A percentile compares a stretch with the other conserved stretches of the same genome.
Evolutionary conservation across 2,888 invertebrate species (phyloP).

Genomic region (Watsonalla cultraria): DNA sequence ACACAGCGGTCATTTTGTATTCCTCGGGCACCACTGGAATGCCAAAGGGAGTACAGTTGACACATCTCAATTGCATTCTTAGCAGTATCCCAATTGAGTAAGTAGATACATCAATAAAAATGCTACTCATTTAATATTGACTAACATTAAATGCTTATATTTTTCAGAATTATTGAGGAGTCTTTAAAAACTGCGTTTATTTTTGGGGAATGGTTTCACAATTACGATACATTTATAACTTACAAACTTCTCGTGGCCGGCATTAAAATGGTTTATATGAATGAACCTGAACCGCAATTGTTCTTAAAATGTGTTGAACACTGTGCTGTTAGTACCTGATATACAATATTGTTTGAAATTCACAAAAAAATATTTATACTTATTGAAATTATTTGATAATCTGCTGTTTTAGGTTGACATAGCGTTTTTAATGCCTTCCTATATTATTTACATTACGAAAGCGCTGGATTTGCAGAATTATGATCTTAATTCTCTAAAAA

Average conservation of each 20-base stretch:
- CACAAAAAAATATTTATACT: too few species aligned
- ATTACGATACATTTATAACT: constrained; percentile 55
- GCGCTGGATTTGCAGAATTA: constrained; percentile 29
- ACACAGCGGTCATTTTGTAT: constrained; percentile 71
- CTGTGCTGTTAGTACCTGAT: constrained; percentile 31
- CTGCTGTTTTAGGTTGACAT: constrained; percentile 44
- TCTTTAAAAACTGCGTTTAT: constrained; percentile 41
- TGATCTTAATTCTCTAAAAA: constrained; percentile 47
- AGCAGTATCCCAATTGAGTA: constrained; percentile 49
- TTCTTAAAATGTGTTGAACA: constrained; percentile 38
- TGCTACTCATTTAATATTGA: not conserved
- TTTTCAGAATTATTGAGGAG: constrained; percentile 16
- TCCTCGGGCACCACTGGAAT: constrained; percentile 85
- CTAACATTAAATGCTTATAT: too few species aligned
- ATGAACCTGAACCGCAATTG: constrained; percentile 20
- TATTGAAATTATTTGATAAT: not conserved
- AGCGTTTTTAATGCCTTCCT: constrained; percentile 45
- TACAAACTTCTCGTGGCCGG: constrained; percentile 51
- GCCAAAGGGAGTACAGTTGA: constrained; percentile 82
- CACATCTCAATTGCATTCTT: constrained; percentile 76
- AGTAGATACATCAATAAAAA: constrained; percentile 7
- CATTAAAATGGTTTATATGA: constrained; percentile 44
- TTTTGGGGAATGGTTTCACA: constrained; percentile 57
- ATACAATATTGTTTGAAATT: not conserved
- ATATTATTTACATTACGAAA: constrained; percentile 42